Conservation (phyloP, 2,113 vertebrate genomes). For the Trichechus manatus region DNA sequence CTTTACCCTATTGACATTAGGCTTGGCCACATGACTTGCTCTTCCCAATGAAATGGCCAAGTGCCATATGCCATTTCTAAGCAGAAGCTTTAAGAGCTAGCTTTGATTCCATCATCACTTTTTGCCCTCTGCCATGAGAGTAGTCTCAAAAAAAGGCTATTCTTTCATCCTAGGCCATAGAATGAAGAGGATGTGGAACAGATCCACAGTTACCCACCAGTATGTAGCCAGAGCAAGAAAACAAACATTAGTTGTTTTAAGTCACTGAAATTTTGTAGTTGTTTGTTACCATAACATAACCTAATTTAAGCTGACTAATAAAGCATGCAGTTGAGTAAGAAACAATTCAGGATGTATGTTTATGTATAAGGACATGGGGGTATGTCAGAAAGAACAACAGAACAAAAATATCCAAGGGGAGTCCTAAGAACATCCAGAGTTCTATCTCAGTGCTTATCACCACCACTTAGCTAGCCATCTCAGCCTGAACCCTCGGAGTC, state of each 20-base stretch:
- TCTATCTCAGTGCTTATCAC: not conserved
- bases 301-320: conserved; percentile 40
- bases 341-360: not conserved
- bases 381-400: not conserved
- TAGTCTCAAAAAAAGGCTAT: not conserved
- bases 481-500: not conserved
- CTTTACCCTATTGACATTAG: not conserved
- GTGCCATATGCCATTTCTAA: not conserved
- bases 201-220: not conserved
- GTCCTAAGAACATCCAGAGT: not conserved
- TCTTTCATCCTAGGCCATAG: not conserved
- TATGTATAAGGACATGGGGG: not conserved
- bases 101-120: not conserved
- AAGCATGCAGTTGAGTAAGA: conserved; percentile 20
- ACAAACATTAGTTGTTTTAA: not conserved
- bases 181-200: not conserved
- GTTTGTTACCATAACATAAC: not conserved
- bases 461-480: not conserved
- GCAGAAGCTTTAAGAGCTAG: not conserved
- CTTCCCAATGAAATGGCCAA: not conserved
- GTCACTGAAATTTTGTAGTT: not conserved
- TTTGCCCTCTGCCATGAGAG: not conserved
- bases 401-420: not conserved
- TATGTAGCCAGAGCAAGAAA: not conserved
- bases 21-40: not conserved